phyloP scores from a whole-genome alignment of 2,113 vertebrate species.

The Microcebus murinus region DNA sequence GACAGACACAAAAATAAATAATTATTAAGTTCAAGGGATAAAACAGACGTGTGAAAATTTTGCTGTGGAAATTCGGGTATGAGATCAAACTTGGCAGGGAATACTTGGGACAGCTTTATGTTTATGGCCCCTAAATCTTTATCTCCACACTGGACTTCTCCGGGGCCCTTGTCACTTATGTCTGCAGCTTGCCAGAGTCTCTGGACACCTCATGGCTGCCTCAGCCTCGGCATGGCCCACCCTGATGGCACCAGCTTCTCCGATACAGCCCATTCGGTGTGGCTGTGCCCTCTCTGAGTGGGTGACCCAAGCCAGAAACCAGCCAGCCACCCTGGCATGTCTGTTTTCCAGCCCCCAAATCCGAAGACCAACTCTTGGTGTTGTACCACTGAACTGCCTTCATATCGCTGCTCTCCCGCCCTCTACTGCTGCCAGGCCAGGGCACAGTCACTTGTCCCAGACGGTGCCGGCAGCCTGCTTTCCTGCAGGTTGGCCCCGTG shows the following conservation, averaged over 20 bases:
- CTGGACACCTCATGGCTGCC: neutral
- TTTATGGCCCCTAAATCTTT: neutral
- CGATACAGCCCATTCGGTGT: neutral
- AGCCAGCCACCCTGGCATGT: neutral
- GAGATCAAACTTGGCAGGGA: neutral
- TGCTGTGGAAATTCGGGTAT: neutral
- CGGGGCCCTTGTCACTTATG: rapidly evolving
- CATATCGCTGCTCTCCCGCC: no score
- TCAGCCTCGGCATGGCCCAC: neutral
- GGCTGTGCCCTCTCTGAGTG: neutral
- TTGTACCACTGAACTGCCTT: no score
- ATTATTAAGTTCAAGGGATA: neutral
- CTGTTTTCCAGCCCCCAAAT: neutral
- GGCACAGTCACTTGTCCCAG: neutral
- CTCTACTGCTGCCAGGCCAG: neutral
- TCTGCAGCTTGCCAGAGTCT: neutral
- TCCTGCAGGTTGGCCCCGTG: neutral
- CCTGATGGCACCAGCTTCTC: neutral
- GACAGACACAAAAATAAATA: neutral
- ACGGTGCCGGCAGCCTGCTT: no score
- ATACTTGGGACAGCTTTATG: neutral
- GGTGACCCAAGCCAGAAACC: neutral
- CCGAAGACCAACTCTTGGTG: neutral
- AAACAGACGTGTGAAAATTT: neutral
- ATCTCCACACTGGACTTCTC: neutral